These are phyloP conservation scores for Nasonovia ribisnigri DNA, from an alignment of 2,888 invertebrate genomes.

Conservation along the genomic window DNA sequence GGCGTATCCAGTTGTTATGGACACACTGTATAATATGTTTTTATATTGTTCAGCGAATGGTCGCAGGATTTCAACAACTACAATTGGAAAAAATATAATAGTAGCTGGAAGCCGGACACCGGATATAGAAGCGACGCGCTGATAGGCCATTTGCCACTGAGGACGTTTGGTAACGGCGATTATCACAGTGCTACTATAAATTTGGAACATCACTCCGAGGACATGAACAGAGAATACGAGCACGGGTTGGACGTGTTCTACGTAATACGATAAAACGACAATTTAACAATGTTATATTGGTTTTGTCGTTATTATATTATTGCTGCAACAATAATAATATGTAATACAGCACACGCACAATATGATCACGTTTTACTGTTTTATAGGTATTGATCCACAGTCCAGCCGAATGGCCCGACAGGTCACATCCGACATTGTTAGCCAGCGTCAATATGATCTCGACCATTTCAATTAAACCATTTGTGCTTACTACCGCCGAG, in stretches of 20 bases:
- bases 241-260: conserved; percentile 38
- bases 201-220: neutral
- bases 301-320: neutral
- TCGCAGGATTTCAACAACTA: neutral
- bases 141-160: neutral
- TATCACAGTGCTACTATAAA: neutral
- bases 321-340: neutral
- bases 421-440: conserved; percentile 40
- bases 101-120: conserved; percentile 52
- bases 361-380: neutral
- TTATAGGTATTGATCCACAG: conserved; percentile 65
- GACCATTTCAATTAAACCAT: conserved; percentile 41
- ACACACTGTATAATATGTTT: too few species aligned
- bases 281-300: neutral
- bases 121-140: conserved; percentile 11
- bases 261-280: neutral
- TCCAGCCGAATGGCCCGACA: conserved; percentile 62
- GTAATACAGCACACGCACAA: neutral
- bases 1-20: too few species aligned
- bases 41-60: conserved; percentile 43
- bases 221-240: conserved; percentile 3
- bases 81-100: conserved; percentile 44
- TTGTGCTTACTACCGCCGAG: conserved; percentile 27
- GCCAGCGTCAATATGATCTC: neutral
- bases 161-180: conserved; percentile 16